Conservation (phyloP, 2,113 vertebrate genomes). For the Lucifuga dentata region DNA sequence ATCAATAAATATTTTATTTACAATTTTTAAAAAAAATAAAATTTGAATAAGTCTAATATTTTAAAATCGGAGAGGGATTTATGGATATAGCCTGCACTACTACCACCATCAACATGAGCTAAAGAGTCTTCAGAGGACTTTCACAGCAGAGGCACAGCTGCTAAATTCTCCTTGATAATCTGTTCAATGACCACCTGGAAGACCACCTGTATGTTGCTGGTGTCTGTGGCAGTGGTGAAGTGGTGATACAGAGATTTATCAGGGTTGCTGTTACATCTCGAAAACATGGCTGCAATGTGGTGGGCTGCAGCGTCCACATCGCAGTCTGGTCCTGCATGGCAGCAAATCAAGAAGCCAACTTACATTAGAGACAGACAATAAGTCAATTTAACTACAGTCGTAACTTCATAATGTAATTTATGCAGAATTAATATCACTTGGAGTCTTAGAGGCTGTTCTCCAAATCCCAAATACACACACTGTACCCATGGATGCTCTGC, state of each 20-base stretch:
- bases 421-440: no score
- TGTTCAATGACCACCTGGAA: conserved; percentile 75
- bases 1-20: conserved; percentile 65
- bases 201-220: conserved; percentile 61
- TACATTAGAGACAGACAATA: no score
- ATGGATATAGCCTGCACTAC: no score
- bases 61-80: no score
- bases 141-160: conserved; percentile 70
- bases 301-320: conserved; percentile 79
- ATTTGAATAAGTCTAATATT: no score
- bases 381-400: no score
- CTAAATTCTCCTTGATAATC: conserved; percentile 72
- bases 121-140: not conserved
- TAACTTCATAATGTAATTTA: no score
- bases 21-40: conserved; percentile 59
- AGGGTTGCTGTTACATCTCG: conserved; percentile 36
- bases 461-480: not conserved
- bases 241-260: conserved; percentile 76
- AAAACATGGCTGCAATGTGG: conserved; percentile 75
- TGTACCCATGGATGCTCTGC: not conserved
- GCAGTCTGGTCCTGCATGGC: conserved; percentile 71
- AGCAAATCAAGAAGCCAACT: no score
- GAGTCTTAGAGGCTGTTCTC: no score
- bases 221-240: conserved; percentile 81
- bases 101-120: no score